phyloP scores from a whole-genome alignment of 2,888 invertebrate genomes.

The Serrognathus titanus region DNA sequence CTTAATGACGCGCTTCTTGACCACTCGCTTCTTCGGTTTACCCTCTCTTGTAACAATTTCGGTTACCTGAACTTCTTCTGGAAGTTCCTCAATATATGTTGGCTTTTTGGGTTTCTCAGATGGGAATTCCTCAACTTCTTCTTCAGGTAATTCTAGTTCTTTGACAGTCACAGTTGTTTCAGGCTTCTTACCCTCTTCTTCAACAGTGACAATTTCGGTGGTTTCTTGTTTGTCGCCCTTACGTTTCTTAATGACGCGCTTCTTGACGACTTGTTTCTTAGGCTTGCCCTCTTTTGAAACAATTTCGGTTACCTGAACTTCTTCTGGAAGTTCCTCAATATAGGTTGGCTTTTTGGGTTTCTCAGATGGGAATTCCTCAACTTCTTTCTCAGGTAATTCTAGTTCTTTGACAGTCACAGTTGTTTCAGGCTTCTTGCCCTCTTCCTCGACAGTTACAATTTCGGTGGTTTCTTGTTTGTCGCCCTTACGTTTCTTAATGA shows the following conservation, averaged over 20 bases:
- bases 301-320: slow-evolving; percentile 43
- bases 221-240: slow-evolving; percentile 45
- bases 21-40: slow-evolving; percentile 42
- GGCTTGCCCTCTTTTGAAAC: slow-evolving; percentile 34
- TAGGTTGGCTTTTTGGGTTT: slow-evolving; percentile 32
- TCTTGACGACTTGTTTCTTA: slow-evolving; percentile 39
- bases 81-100: slow-evolving; percentile 35
- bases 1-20: slow-evolving; percentile 23
- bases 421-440: slow-evolving; percentile 26
- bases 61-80: slow-evolving; percentile 42
- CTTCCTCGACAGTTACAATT: slow-evolving; percentile 31
- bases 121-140: slow-evolving; percentile 15
- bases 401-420: slow-evolving; percentile 33
- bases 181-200: slow-evolving; percentile 27
- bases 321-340: slow-evolving; percentile 44
- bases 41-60: slow-evolving; percentile 46
- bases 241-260: slow-evolving; percentile 48
- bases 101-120: slow-evolving; percentile 30
- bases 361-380: slow-evolving; percentile 21
- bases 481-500: slow-evolving; percentile 16
- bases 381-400: slow-evolving; percentile 22
- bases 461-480: slow-evolving; percentile 30
- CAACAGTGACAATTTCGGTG: slow-evolving; percentile 29
- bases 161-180: slow-evolving; percentile 19
- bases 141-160: slow-evolving; percentile 24